Evolutionary conservation across 2,113 vertebrate species (phyloP).

Genomic region (Turnix velox): DNA sequence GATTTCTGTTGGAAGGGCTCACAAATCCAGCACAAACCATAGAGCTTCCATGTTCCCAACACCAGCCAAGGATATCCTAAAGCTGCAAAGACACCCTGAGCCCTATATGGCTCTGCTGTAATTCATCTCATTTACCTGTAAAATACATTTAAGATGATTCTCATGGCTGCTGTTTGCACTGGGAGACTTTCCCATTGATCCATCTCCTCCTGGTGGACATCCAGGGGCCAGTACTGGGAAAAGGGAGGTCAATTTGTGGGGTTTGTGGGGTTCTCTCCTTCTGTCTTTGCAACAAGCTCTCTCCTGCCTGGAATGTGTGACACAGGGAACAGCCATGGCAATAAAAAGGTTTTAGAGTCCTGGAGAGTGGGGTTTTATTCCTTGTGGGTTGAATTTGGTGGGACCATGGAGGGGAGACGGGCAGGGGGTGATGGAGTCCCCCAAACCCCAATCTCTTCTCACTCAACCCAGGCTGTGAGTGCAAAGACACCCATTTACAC

Average conservation of each 20-base stretch:
- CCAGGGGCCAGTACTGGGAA: too few species aligned
- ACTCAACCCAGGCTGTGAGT: too few species aligned
- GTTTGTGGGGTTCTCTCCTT: neutral
- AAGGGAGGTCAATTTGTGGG: too few species aligned
- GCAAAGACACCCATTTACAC: too few species aligned
- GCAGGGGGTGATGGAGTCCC: too few species aligned
- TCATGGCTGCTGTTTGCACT: neutral
- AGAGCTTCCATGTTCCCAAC: neutral
- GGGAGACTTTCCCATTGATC: neutral
- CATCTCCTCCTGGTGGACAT: neutral
- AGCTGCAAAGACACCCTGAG: neutral
- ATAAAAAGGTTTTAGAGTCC: too few species aligned
- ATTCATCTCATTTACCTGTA: neutral
- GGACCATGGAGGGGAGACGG: too few species aligned
- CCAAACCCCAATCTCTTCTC: too few species aligned
- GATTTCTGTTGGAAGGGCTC: neutral
- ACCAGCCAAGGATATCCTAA: neutral
- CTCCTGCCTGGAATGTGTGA: neutral
- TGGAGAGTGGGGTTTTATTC: too few species aligned
- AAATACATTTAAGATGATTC: neutral
- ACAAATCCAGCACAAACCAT: neutral
- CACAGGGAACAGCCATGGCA: too few species aligned
- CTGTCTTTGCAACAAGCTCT: constrained; percentile 50
- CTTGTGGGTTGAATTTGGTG: too few species aligned
- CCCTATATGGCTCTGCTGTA: neutral